These are phyloP conservation scores for Piscicola geometra DNA, from an alignment of 2,888 invertebrate species.

Conservation along the genomic window DNA sequence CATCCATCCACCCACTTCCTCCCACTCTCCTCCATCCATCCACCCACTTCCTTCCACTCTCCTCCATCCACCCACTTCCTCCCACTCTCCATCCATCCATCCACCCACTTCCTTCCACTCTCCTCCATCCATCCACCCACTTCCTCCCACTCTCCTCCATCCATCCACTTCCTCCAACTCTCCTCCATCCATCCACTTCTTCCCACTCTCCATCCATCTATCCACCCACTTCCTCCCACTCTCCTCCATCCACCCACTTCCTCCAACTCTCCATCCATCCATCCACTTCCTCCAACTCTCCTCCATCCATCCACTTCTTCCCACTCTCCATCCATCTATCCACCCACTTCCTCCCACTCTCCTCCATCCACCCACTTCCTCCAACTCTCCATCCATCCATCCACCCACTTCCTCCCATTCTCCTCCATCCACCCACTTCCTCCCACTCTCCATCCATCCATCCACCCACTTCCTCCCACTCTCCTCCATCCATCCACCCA, in stretches of 20 bases:
- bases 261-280: no score
- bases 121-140: not conserved
- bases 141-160: not conserved
- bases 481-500: not conserved
- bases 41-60: conserved; percentile 91
- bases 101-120: not conserved
- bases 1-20: not conserved
- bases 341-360: not conserved
- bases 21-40: conserved; percentile 47
- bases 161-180: not conserved
- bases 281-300: no score
- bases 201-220: conserved; percentile 44
- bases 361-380: not conserved
- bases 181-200: not conserved
- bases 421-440: conserved; percentile 49
- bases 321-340: not conserved
- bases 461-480: no score
- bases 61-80: no score
- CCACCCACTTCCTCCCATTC: conserved; percentile 38
- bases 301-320: not conserved
- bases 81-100: no score
- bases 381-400: no score
- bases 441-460: no score
- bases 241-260: conserved; percentile 78
- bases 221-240: conserved; percentile 93